Evolutionary conservation across 2,797 vertebrate genomes (phyloP), one percentile per base, ranked within the genome.

Genomic region (Muscicapa comitata): DNA sequence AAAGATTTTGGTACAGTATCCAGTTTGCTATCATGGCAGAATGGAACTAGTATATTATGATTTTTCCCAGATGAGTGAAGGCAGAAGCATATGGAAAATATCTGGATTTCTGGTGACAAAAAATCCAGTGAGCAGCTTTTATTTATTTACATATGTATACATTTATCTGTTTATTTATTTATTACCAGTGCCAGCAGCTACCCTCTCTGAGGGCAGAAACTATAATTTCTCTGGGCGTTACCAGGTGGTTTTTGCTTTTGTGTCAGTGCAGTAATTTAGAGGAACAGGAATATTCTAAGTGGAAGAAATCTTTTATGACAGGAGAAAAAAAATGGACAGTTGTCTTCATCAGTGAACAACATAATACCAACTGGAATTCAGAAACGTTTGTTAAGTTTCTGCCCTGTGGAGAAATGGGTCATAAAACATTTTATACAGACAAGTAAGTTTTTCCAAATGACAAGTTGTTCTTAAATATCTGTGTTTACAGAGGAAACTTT

Each of bases 51-150:
- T 68, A 43, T 38, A 80, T 29, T 57, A 38, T 80, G 75, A 92
- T 94, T 93, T 93, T 78, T 94, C 62, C 84, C 93, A 97, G 75
- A 89, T 95, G 93, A 90, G 66, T 21, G 31, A 91, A 83, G 61
- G 35, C 84, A 94, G 45, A 82, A 87, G 47, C 86, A 88, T 95
- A 45, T 88, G 94, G 91, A 75, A 94, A 83, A 25, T 66, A 74
- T 95, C 72, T 94, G 47, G 28, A 75, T 72, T 93, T 87, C 58
- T 92, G 54, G 65, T 92, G 54, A 76, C 75, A 77, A 71, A 85
- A 29, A 77, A 86, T 51, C 33, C 51, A 85, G 42, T 72, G 57
- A 95, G 68, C 78, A 91, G 86, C 78, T 91, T 95, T 77, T 89
- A 71, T 94, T 93, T 92, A 82, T 74, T 94, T 92, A 61, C 8